phyloP scores from a whole-genome alignment of 2,113 vertebrate species.

The Alces alces region DNA sequence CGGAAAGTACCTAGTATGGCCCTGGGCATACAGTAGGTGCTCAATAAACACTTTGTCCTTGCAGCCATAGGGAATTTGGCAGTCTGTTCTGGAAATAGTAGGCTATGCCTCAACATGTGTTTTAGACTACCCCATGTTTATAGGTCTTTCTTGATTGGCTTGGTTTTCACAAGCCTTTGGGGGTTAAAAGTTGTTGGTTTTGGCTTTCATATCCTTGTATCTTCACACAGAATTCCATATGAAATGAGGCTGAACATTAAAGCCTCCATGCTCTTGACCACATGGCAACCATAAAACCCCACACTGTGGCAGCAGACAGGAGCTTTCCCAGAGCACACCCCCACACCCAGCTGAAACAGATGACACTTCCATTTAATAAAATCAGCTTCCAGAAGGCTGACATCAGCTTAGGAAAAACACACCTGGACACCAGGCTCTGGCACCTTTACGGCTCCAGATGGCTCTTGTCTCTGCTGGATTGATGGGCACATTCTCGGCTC shows the following conservation, averaged over 20 bases:
- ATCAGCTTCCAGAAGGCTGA: not conserved
- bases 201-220: slow-evolving; percentile 36
- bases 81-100: not conserved
- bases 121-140: slow-evolving; percentile 52
- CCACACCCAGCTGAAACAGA: not conserved
- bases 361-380: slow-evolving; percentile 14
- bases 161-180: slow-evolving; percentile 59
- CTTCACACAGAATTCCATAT: slow-evolving; percentile 3
- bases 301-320: not conserved
- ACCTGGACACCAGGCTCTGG: not conserved
- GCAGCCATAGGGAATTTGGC: not conserved
- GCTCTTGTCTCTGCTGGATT: not conserved
- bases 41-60: not conserved
- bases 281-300: not conserved
- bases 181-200: slow-evolving; percentile 52
- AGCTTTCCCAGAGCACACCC: not conserved
- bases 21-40: not conserved
- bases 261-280: not conserved
- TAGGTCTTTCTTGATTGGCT: slow-evolving; percentile 39
- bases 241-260: slow-evolving; percentile 42
- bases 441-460: not conserved
- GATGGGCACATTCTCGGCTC: not conserved
- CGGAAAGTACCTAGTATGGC: not conserved
- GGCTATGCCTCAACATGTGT: not conserved
- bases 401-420: not conserved